A percentile compares a stretch with the other conserved stretches of the same genome.
Evolutionary conservation across 2,888 invertebrate genomes (phyloP).

Genomic region (Spodoptera exigua): DNA sequence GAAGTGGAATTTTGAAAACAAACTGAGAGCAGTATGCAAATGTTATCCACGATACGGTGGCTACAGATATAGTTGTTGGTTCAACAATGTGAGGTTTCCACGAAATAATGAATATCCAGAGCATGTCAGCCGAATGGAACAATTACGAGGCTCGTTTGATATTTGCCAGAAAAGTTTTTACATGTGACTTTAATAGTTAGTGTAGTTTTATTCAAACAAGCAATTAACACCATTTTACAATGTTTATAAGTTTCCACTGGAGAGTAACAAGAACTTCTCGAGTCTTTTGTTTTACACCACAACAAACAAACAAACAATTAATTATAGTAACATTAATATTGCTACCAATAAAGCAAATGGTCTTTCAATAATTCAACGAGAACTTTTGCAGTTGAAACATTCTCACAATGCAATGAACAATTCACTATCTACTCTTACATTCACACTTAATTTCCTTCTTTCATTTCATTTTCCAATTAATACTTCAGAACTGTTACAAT

Average conservation of each 20-base stretch:
- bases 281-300: no score
- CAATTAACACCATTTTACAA: no score
- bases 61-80: constrained; percentile 56
- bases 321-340: not conserved
- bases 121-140: constrained; percentile 45
- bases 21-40: constrained; percentile 76
- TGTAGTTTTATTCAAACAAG: constrained; percentile 1
- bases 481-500: constrained; percentile 33
- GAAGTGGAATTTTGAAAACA: constrained; percentile 69
- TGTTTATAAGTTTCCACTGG: no score
- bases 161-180: constrained; percentile 18
- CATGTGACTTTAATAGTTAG: constrained; percentile 1
- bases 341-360: not conserved
- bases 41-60: constrained; percentile 58
- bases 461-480: constrained; percentile 43
- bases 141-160: constrained; percentile 50
- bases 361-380: constrained; percentile 4
- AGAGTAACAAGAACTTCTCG: no score
- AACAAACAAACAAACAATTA: no score
- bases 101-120: constrained; percentile 63
- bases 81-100: constrained; percentile 57
- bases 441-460: constrained; percentile 34
- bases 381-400: constrained; percentile 7
- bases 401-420: constrained; percentile 24
- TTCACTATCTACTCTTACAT: constrained; percentile 27